Percentiles rank a stretch among this genome's conserved stretches.
Evolutionary conservation across 2,113 vertebrate species (phyloP).

Genomic region (Megatriorchis doriae): DNA sequence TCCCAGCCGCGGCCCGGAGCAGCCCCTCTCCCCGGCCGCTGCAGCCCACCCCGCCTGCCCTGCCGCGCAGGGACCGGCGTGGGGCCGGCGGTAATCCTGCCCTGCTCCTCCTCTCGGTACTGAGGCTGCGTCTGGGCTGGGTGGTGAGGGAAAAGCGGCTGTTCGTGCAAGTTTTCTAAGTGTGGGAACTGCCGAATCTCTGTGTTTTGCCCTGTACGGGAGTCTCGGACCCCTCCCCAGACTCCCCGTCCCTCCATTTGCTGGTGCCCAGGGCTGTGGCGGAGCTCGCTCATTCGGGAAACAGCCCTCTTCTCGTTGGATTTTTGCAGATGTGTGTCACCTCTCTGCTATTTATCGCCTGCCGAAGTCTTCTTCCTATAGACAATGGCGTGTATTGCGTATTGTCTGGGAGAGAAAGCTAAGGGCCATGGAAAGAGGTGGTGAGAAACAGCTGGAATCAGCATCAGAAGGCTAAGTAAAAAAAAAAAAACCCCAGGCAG

Average conservation of each 20-base stretch:
- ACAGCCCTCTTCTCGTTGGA: rapidly evolving
- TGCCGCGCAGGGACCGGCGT: rapidly evolving
- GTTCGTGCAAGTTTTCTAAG: background rate
- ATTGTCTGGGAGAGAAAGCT: background rate
- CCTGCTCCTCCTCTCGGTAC: background rate
- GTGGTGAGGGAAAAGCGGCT: background rate
- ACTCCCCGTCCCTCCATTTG: rapidly evolving
- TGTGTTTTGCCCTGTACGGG: rapidly evolving
- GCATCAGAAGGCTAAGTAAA: rapidly evolving
- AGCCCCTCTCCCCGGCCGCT: background rate
- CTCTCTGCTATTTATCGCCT: background rate
- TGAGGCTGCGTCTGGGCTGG: background rate
- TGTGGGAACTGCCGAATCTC: background rate
- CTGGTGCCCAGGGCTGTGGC: background rate
- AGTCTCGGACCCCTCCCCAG: too few relatives aligned
- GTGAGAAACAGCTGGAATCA: background rate
- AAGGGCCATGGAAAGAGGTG: background rate
- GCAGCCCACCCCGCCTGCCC: rapidly evolving
- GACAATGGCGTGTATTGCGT: background rate
- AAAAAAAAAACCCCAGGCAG: rapidly evolving
- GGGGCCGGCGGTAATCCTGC: too few relatives aligned
- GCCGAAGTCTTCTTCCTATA: background rate
- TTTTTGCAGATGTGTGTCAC: background rate
- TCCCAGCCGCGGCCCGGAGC: background rate
- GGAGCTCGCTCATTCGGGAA: rapidly evolving